These are phyloP conservation scores for Eupristina koningsbergeri DNA, from an alignment of 1,140 invertebrate genomes.

Conservation along the genomic window DNA sequence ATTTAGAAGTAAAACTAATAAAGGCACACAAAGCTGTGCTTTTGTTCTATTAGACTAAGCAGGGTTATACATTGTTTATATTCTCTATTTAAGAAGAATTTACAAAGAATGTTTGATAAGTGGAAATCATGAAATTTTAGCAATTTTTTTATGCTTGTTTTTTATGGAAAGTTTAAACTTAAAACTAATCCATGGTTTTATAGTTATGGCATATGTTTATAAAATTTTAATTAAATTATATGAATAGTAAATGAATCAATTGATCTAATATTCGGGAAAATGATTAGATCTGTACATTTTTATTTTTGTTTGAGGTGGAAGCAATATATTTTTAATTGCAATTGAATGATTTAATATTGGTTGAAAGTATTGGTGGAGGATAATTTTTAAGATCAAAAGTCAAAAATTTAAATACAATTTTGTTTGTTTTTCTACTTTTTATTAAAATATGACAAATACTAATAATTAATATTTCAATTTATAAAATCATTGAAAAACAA, in stretches of 20 bases:
- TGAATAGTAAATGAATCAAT: slow-evolving; percentile 16
- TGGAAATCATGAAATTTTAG: no score
- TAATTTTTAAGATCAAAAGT: slow-evolving; percentile 29
- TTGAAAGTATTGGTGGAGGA: slow-evolving; percentile 42
- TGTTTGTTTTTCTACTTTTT: slow-evolving; percentile 24
- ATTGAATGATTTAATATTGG: slow-evolving; percentile 34
- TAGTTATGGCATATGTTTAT: slow-evolving; percentile 15
- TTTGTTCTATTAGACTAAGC: slow-evolving; percentile 15
- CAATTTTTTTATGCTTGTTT: no score
- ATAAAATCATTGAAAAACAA: neutral
- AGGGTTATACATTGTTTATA: slow-evolving; percentile 42
- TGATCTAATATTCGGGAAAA: slow-evolving; percentile 14
- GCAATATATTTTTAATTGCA: neutral
- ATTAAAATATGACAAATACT: neutral
- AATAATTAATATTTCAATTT: neutral
- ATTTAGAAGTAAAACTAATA: slow-evolving; percentile 2
- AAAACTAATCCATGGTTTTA: slow-evolving; percentile 26
- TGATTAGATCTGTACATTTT: neutral
- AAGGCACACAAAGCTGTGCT: neutral
- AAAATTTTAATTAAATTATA: slow-evolving; percentile 31
- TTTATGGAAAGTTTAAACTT: no score
- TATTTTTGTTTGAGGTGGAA: slow-evolving; percentile 14
- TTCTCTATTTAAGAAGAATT: no score
- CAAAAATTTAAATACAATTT: slow-evolving; percentile 7
- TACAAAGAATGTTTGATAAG: no score